Base-by-base conservation (phyloP, 2,888 invertebrate genomes). In the Ethmia dodecea region DNA sequence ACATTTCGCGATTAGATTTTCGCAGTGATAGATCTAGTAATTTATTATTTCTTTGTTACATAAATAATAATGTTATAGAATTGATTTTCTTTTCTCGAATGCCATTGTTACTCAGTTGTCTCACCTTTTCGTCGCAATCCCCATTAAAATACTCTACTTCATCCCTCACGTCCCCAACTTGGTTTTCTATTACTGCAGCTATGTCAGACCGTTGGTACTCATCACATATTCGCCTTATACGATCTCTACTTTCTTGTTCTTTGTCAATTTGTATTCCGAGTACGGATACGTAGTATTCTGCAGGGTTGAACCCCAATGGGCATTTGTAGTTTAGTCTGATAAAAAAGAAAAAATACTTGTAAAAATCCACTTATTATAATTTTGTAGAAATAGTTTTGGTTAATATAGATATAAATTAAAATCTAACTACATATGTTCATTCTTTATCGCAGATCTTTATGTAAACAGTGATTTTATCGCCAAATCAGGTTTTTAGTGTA, bases 251-350 rank as follows among this genome's bases (percentile, higher is more conserved):
- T 26, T 86, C 81, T 35, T 60, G 55, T 42, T 83, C 86, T 11
- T 73, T 79, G 40, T 79, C 84, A 3, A 60, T 37, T 14, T 86
- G 70, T 3, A 87, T 61, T 1, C 88, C 88, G 6, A 90, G 69
- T 1, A 88, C 69, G 15, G 89, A 87, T 3, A 97, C 91, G 68
- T 93, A 94, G 71, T 93, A 94, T 64, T 97, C 97, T 0, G 95
- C 95, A 2, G 93, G 92, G 72, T 96, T 96, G 84, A 91, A 96
- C 14, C 93, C 92, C 12, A 87, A 60, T 0, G 96, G 96, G 59
- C 93, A 91, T 42, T 84, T 76, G 52, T 88, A 88, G 44, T 89
- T 89, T 36, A 93, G 65, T 33, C 93, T 93, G 41, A 1, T 25
- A 16, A 13, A 33, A 32, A 6, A 30, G 20, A 31, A 29, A 26